Base-by-base conservation (phyloP, 2,113 vertebrate genomes). In the Channa maculata region DNA sequence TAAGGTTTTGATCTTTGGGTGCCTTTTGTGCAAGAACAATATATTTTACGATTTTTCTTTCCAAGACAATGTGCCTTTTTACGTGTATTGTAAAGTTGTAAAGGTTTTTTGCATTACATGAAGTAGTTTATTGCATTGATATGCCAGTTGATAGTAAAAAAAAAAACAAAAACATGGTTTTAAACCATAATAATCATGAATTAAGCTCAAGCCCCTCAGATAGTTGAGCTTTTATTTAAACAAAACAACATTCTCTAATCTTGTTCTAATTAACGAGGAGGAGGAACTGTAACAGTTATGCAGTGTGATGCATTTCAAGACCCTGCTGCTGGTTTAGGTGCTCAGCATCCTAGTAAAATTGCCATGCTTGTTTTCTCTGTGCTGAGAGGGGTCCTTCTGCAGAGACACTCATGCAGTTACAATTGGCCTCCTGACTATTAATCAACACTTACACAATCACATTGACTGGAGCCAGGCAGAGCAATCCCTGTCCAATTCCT, bases 11-110 rank as follows among this genome's bases (percentile, higher is more conserved):
- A 65, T 51, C 33, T 50, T 15, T 10, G 59, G 65, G 58, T 77
- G 67, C 75, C 75, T 62, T 82, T 65, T 65, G 12, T 61, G 50
- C 51, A 8, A 43, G 12, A 65, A 46, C 51, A 8, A 43, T 65
- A 8, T 53, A 55, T 9, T 54, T 53, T 71, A 11, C 50, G 45
- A 46, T 53, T 33, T 34, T 14, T 57, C 48, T 45, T 60, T 12
- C 24, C 24, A 33, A 37, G 33, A 70, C 45, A 41, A 74, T 66
- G 84, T 82, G 71, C 69, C 72, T 69, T 24, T 24, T 24, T 24
- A 24, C 24, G 24, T 24, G 24, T 24, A 24, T 24, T 24, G 24
- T 24, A 24, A 24, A 24, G 24, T 24, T 24, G 24, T 24, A 24
- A 24, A 24, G 24, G 24, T 24, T 24, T 24, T 24, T 24, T 24